phyloP scores from a whole-genome alignment of 92 coral and sea anemone genomes.

The Scolanthus callimorphus region DNA sequence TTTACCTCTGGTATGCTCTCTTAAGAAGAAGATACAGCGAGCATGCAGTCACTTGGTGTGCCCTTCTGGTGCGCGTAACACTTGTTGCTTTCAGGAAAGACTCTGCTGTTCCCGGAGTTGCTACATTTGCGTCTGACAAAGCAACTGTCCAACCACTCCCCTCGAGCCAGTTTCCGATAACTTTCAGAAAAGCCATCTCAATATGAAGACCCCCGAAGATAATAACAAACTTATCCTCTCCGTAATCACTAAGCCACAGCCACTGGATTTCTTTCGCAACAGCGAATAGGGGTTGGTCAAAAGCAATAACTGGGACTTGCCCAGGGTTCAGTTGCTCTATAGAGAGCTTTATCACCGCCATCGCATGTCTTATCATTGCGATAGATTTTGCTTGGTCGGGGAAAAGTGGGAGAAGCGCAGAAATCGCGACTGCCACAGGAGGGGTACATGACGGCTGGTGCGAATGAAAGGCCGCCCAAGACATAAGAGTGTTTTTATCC shows the following conservation, averaged over 20 bases:
- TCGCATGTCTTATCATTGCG: constrained; percentile 31
- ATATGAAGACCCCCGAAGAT: too few species aligned
- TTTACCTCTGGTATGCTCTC: too few species aligned
- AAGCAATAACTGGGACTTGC: too few species aligned
- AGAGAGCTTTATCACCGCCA: constrained; percentile 24
- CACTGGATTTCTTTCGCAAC: constrained; percentile 42
- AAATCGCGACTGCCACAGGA: constrained; percentile 10
- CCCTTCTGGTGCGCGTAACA: constrained; percentile 40
- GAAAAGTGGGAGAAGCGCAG: constrained; percentile 35
- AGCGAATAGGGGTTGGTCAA: constrained; percentile 26
- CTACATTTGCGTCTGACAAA: too few species aligned
- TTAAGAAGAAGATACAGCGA: too few species aligned
- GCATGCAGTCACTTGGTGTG: too few species aligned
- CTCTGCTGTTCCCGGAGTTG: too few species aligned
- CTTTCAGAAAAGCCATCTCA: too few species aligned
- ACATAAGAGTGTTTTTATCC: too few species aligned
- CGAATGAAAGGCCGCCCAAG: too few species aligned
- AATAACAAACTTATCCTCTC: constrained; percentile 51
- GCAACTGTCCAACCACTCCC: too few species aligned
- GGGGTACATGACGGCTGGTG: too few species aligned
- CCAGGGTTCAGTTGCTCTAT: constrained; percentile 33
- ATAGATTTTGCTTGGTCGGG: constrained; percentile 31
- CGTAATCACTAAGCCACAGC: constrained; percentile 38
- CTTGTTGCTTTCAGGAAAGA: constrained; percentile 42
- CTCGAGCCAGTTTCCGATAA: constrained; percentile 32